Evolutionary conservation across 2,113 vertebrate species (phyloP).

Genomic region (Neolamprologus caudopunctatus): DNA sequence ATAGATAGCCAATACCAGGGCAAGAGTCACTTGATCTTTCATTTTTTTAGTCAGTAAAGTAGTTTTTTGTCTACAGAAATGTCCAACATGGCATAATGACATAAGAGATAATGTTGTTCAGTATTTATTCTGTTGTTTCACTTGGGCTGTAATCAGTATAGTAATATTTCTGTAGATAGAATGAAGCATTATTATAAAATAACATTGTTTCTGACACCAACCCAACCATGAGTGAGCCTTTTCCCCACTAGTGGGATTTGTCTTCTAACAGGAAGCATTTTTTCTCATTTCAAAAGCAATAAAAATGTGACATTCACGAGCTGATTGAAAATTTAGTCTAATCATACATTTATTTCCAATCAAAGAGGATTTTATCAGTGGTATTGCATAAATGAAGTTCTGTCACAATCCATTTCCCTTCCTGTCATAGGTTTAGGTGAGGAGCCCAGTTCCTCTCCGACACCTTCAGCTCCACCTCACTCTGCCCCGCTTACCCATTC

Average conservation of each 20-base stretch:
- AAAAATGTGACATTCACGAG: not conserved
- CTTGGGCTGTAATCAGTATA: not conserved
- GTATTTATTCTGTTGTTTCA: not conserved
- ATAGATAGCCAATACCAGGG: not conserved
- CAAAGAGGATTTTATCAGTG: not conserved
- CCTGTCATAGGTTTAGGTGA: conserved; percentile 57
- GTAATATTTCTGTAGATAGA: not conserved
- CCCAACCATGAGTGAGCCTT: fast-evolving
- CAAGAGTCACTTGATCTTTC: not conserved
- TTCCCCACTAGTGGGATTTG: not conserved
- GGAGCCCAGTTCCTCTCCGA: conserved; percentile 66
- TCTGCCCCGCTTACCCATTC: conserved; percentile 69
- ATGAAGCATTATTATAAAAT: not conserved
- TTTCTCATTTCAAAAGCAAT: not conserved
- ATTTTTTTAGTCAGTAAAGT: not conserved
- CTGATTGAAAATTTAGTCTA: not conserved
- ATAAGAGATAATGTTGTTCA: not conserved
- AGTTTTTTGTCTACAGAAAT: not conserved
- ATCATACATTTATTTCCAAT: not conserved
- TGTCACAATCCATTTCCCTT: not conserved
- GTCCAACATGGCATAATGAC: not conserved
- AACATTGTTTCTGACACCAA: not conserved
- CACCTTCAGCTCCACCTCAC: conserved; percentile 71
- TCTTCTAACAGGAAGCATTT: not conserved
- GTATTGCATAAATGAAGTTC: not conserved